These are phyloP conservation scores for Nebria ingens DNA, from an alignment of 1,140 invertebrate genomes.

Conservation along the genomic window DNA sequence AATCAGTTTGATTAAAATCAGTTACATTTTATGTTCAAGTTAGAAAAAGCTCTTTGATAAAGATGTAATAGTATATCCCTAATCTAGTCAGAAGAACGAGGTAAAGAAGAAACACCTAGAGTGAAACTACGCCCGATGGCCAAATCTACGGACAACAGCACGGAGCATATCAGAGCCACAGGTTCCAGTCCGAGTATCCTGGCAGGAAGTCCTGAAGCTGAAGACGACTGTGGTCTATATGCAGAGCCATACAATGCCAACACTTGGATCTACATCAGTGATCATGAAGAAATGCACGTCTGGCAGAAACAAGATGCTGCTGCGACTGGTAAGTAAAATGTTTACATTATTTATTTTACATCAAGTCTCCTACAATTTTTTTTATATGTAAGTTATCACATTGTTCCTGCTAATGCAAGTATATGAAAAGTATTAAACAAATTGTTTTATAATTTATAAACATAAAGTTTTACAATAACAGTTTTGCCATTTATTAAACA, in stretches of 20 bases:
- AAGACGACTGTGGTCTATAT: conserved; percentile 55
- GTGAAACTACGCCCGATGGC: conserved; percentile 50
- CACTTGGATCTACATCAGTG: conserved; percentile 66
- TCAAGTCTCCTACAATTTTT: not conserved
- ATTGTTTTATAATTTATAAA: conserved; percentile 11
- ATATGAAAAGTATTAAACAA: not conserved
- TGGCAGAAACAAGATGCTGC: conserved; percentile 46
- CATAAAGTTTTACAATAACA: no score
- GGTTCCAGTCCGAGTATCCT: conserved; percentile 54
- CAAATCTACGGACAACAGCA: conserved; percentile 57
- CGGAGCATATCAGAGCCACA: conserved; percentile 57
- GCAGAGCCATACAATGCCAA: conserved; percentile 57
- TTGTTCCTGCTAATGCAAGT: not conserved
- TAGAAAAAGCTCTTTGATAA: no score
- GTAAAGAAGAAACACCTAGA: conserved; percentile 53
- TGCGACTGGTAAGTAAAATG: conserved; percentile 13
- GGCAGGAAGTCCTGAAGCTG: conserved; percentile 51
- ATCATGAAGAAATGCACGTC: conserved; percentile 56
- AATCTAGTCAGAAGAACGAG: conserved; percentile 62
- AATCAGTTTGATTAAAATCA: no score
- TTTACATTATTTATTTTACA: conserved; percentile 2
- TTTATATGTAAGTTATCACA: conserved; percentile 1
- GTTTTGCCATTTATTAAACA: no score
- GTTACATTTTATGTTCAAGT: no score
- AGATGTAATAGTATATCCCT: no score